A percentile compares a stretch with the other conserved stretches of the same genome.
Conservation (phyloP, 2,888 invertebrate species). For the Panopea generosa region DNA sequence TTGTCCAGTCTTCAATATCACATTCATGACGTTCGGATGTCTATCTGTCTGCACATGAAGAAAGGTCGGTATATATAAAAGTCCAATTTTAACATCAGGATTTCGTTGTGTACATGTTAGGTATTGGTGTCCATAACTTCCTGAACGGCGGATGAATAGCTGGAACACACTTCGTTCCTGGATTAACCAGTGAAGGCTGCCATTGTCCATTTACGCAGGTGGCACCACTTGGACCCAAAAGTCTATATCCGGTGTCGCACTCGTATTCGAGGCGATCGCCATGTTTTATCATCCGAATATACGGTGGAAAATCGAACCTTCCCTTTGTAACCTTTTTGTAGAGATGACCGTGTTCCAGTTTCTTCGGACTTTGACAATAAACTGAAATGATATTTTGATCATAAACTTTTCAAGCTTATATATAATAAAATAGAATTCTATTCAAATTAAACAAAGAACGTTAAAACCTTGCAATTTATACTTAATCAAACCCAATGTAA, state of each 20-base stretch:
- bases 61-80: no score
- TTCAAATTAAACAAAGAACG: no score
- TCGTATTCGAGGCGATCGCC: constrained; percentile 91
- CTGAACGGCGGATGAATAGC: constrained; percentile 91
- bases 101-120: constrained; percentile 4
- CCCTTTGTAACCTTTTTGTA: constrained; percentile 86
- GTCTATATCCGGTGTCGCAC: constrained; percentile 95
- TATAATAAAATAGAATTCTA: no score
- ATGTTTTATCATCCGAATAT: constrained; percentile 87
- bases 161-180: constrained; percentile 92
- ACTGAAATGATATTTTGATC: not conserved
- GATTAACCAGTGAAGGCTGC: constrained; percentile 90
- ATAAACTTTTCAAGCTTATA: not conserved
- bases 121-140: constrained; percentile 68
- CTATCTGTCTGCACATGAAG: no score
- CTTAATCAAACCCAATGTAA: no score
- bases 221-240: constrained; percentile 94
- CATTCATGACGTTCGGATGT: no score
- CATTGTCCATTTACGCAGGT: constrained; percentile 97
- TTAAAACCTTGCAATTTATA: no score
- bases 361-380: not conserved
- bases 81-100: no score
- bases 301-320: constrained; percentile 96
- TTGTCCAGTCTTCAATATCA: no score
- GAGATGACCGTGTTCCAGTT: constrained; percentile 87